These are phyloP conservation scores for Paratilapia polleni DNA, from an alignment of 2,113 vertebrate species.

Conservation along the genomic window DNA sequence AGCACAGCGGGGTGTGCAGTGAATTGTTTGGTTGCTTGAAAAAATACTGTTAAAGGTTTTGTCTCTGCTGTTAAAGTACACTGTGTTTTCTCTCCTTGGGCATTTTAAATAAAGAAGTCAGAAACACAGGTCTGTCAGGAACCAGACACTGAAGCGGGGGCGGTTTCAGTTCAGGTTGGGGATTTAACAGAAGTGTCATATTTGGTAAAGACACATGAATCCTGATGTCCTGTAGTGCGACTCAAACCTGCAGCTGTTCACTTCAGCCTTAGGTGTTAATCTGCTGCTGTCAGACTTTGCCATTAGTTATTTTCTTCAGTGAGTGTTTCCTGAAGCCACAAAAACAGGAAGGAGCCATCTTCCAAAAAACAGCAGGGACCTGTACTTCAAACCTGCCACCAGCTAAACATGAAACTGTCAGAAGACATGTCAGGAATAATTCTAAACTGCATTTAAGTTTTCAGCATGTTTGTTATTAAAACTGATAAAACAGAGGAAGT, in stretches of 20 bases:
- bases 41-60: slow-evolving; percentile 30
- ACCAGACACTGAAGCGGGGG: background rate
- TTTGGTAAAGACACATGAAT: background rate
- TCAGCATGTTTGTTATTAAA: background rate
- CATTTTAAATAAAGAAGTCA: background rate
- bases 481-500: background rate
- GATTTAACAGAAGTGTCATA: background rate
- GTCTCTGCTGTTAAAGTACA: background rate
- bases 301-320: background rate
- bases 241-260: background rate
- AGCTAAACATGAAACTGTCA: background rate
- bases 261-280: slow-evolving; percentile 15
- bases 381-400: background rate
- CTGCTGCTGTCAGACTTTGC: background rate
- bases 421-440: background rate
- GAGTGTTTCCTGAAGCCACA: background rate
- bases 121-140: background rate
- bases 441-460: background rate
- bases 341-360: background rate
- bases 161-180: background rate
- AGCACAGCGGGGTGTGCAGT: background rate
- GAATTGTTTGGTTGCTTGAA: slow-evolving; percentile 6
- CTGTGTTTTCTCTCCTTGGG: slow-evolving; percentile 12
- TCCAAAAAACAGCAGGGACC: background rate
- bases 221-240: background rate